A percentile compares a stretch with the other conserved stretches of the same genome.
Conservation (phyloP, 1,140 invertebrate genomes). For the Forficula auricularia region DNA sequence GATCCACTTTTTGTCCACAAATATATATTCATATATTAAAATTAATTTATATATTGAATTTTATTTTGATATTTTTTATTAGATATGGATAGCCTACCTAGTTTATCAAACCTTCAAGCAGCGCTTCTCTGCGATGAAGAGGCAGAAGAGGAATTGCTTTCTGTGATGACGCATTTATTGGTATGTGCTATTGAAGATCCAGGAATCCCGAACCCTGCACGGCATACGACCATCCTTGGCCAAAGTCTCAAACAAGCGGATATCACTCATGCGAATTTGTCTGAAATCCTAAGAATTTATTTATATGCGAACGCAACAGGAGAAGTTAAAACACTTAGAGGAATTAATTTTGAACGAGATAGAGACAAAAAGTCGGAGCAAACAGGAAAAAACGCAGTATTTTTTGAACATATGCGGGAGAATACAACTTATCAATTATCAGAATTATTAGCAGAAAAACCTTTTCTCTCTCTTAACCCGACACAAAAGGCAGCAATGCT, state of each 20-base stretch:
- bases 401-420: constrained; percentile 55
- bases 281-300: constrained; percentile 79
- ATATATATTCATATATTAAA: too few relatives aligned
- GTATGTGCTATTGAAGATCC: constrained; percentile 88
- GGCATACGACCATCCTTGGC: constrained; percentile 70
- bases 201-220: constrained; percentile 72
- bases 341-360: constrained; percentile 55
- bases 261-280: constrained; percentile 78
- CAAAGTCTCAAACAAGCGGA: constrained; percentile 83
- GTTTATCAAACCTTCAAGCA: constrained; percentile 66
- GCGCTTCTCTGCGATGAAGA: constrained; percentile 69
- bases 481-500: constrained; percentile 74
- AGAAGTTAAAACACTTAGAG: constrained; percentile 56
- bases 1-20: too few relatives aligned
- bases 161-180: constrained; percentile 73
- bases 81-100: constrained; percentile 77
- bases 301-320: constrained; percentile 69
- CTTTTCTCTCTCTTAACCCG: constrained; percentile 70
- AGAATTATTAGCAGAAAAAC: constrained; percentile 55
- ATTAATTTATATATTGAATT: too few relatives aligned
- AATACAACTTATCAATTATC: constrained; percentile 57
- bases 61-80: too few relatives aligned
- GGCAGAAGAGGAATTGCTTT: constrained; percentile 71
- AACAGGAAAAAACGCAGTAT: constrained; percentile 52
- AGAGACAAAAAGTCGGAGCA: constrained; percentile 36